Evolutionary conservation across 1,140 invertebrate species (phyloP).

Genomic region (Drosophila persimilis): DNA sequence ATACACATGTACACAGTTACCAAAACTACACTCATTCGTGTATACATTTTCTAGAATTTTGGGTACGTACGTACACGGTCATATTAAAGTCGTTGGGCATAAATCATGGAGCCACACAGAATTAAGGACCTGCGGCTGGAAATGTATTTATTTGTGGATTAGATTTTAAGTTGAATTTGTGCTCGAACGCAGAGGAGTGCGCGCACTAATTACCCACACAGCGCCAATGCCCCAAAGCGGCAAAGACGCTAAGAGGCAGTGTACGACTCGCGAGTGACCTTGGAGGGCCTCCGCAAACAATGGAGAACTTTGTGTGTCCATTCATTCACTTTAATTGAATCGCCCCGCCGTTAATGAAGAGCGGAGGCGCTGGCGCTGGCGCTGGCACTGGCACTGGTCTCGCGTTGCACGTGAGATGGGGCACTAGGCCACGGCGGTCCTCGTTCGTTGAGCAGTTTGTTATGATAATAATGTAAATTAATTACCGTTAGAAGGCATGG

Average conservation of each 20-base stretch:
- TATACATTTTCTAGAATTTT: not conserved
- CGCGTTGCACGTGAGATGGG: constrained; percentile 19
- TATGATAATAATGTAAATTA: constrained; percentile 79
- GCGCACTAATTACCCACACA: constrained; percentile 28
- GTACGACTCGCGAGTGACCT: constrained; percentile 24
- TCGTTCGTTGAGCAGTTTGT: constrained; percentile 53
- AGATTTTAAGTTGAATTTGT: constrained; percentile 31
- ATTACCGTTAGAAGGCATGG: constrained; percentile 49
- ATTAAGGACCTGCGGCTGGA: not conserved
- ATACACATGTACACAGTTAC: not conserved
- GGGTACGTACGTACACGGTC: not conserved
- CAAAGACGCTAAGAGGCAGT: not conserved
- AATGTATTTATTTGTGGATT: constrained; percentile 38
- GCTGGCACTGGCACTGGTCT: constrained; percentile 15
- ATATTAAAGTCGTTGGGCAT: constrained; percentile 34
- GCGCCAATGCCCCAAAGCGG: not conserved
- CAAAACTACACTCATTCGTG: not conserved
- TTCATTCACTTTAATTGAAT: constrained; percentile 75
- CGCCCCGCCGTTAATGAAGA: constrained; percentile 60
- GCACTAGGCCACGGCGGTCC: not conserved
- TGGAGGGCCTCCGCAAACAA: constrained; percentile 34
- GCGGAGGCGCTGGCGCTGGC: constrained; percentile 8
- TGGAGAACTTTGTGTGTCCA: constrained; percentile 44
- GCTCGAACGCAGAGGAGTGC: constrained; percentile 8
- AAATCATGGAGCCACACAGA: constrained; percentile 38